These are phyloP conservation scores for Folsomia manolachei DNA, from an alignment of 2,888 invertebrate genomes.

Conservation along the genomic window DNA sequence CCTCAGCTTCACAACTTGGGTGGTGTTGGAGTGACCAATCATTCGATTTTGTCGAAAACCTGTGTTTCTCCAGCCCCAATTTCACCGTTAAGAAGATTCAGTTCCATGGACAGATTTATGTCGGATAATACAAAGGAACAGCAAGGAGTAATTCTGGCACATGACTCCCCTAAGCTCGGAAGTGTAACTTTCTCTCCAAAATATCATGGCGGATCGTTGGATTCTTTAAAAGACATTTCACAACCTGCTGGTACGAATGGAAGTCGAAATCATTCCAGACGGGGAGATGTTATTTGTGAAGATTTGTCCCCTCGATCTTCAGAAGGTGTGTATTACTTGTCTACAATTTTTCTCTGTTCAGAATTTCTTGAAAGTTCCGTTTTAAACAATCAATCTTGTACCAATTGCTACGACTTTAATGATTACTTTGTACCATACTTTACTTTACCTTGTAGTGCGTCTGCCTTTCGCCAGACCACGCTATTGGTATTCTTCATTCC, in stretches of 20 bases:
- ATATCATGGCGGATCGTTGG: slow-evolving; percentile 60
- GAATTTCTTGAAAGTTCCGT: not conserved
- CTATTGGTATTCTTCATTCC: slow-evolving; percentile 47
- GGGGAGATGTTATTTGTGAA: slow-evolving; percentile 22
- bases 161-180: not conserved
- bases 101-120: slow-evolving; percentile 42
- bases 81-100: slow-evolving; percentile 36
- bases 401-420: not conserved
- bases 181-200: slow-evolving; percentile 40
- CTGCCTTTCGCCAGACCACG: slow-evolving; percentile 35
- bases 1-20: slow-evolving; percentile 29
- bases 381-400: not conserved
- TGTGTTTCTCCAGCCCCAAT: slow-evolving; percentile 9
- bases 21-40: not conserved
- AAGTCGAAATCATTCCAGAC: slow-evolving; percentile 26
- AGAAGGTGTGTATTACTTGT: no score
- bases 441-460: slow-evolving; percentile 8
- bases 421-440: not conserved
- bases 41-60: slow-evolving; percentile 22
- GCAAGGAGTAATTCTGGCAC: not conserved
- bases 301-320: slow-evolving; percentile 48
- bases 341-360: no score
- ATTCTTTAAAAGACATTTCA: slow-evolving; percentile 59
- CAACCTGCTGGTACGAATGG: slow-evolving; percentile 39
- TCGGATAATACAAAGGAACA: not conserved